Percentiles rank a stretch among this genome's conserved stretches.
Evolutionary conservation across 2,797 vertebrate genomes (phyloP).

Genomic region (Gastrophryne carolinensis): DNA sequence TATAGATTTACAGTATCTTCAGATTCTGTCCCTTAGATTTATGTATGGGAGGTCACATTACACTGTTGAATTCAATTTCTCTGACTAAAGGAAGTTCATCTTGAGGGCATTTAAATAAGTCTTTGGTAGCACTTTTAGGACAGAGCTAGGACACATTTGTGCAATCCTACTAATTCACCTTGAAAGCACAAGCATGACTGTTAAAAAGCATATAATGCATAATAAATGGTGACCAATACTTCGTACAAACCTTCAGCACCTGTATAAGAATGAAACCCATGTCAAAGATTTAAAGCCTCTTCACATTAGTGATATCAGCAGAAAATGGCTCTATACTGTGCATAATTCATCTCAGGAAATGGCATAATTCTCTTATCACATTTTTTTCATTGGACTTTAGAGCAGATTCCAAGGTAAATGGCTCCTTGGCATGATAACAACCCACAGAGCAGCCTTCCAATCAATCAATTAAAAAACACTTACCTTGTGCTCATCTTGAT

Average conservation of each 20-base stretch:
- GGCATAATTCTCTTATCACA: conserved; percentile 90
- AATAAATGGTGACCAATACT: conserved; percentile 76
- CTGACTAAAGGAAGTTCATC: not conserved
- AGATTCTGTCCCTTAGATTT: too few relatives aligned
- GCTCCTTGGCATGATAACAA: conserved; percentile 87
- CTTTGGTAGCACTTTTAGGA: not conserved
- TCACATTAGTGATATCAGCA: conserved; percentile 98
- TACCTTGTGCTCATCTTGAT: conserved; percentile 99
- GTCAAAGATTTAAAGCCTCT: conserved; percentile 95
- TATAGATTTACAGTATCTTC: too few relatives aligned
- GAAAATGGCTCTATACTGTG: conserved; percentile 96
- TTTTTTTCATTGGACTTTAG: conserved; percentile 80
- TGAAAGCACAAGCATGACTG: conserved; percentile 55
- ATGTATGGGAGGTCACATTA: too few relatives aligned
- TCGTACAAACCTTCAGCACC: conserved; percentile 65
- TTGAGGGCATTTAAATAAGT: not conserved
- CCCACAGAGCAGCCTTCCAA: conserved; percentile 89
- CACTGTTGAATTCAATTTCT: too few relatives aligned
- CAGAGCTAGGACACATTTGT: not conserved
- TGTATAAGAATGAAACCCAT: conserved; percentile 67
- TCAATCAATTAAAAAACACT: conserved; percentile 99
- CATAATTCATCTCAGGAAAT: conserved; percentile 90
- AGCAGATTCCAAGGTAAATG: conserved; percentile 85
- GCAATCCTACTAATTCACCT: conserved; percentile 56
- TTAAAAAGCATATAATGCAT: conserved; percentile 47